Percentiles rank a stretch among this genome's conserved stretches.
Evolutionary conservation across 2,888 invertebrate genomes (phyloP).

Genomic region (Mayetiola destructor): DNA sequence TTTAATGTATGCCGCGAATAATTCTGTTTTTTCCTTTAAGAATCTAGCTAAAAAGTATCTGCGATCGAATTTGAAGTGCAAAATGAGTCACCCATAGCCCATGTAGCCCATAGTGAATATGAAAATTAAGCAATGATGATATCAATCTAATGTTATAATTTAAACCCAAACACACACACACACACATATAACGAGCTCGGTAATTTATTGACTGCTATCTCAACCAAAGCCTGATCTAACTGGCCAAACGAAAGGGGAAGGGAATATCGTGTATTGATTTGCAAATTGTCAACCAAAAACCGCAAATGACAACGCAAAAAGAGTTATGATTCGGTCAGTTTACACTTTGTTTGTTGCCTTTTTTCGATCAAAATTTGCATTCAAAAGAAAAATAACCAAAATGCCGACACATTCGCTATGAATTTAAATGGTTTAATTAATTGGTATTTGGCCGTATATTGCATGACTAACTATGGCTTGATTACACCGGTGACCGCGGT

Average conservation of each 20-base stretch:
- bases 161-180: too few species aligned
- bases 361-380: neutral
- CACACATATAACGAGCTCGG: too few species aligned
- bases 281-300: conserved; percentile 5
- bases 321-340: neutral
- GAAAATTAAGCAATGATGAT: too few species aligned
- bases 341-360: neutral
- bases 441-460: neutral
- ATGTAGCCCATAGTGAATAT: too few species aligned
- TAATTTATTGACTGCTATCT: too few species aligned
- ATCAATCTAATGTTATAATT: too few species aligned
- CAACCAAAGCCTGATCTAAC: too few species aligned
- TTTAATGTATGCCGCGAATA: conserved; percentile 9
- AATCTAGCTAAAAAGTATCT: too few species aligned
- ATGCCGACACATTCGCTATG: neutral
- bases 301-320: neutral
- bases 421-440: conserved; percentile 11
- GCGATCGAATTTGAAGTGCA: too few species aligned
- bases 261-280: too few species aligned
- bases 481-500: neutral
- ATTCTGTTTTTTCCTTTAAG: neutral
- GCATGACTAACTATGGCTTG: conserved; percentile 7
- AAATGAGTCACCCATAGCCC: too few species aligned
- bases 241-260: too few species aligned
- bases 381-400: neutral